Evolutionary conservation across 2,888 invertebrate genomes (phyloP), one percentile per base, ranked within the genome.

Genomic region (Stenodera caucasica): DNA sequence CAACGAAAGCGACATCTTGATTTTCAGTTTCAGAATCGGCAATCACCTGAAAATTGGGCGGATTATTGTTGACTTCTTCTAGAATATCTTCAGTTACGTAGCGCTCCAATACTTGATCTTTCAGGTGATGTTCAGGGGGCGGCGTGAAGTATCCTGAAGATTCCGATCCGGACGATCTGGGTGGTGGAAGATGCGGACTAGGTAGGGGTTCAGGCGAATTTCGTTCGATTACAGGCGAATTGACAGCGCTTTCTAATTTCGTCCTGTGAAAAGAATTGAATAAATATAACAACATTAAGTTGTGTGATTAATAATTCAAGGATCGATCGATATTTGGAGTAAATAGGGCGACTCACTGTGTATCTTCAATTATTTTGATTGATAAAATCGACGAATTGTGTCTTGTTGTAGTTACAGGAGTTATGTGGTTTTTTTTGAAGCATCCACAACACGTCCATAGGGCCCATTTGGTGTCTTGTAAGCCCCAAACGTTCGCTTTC

Each of bases 81-180:
- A 58, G 45, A 8, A 30, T 29, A 29, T 61, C 58, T 23, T 56
- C 49, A 5, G 58, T 33, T n/a, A 40, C 21, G 14, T 45, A 61
- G 2, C 58, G 37, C 23, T 60, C 62, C 14, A 49, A 21, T 5
- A n/a, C 53, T 55, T 61, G 60, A 40, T 57, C 63, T 30, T 62
- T 62, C 18, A 57, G 29, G 49, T 60, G 60, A 3, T 77, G 76
- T 54, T 78, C 77, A 2, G 77, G 76, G 9, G 80, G 80, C 49
- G 81, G 81, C 5, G 81, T 81, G 62, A 77, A 80, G 63, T 80
- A 81, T 18, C 80, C 81, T 6, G 80, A 80, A 57, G 81, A 79
- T 64, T 80, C 80, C 0, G 80, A 80, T 15, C 80, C 80, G 2
- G 79, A 78, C 3, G 79, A 78, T 57, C 71, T 63, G 1, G 71